A percentile compares a stretch with the other conserved stretches of the same genome.
These are phyloP conservation scores for Galerucella pusilla DNA, from an alignment of 2,888 invertebrate genomes.

Conservation along the genomic window DNA sequence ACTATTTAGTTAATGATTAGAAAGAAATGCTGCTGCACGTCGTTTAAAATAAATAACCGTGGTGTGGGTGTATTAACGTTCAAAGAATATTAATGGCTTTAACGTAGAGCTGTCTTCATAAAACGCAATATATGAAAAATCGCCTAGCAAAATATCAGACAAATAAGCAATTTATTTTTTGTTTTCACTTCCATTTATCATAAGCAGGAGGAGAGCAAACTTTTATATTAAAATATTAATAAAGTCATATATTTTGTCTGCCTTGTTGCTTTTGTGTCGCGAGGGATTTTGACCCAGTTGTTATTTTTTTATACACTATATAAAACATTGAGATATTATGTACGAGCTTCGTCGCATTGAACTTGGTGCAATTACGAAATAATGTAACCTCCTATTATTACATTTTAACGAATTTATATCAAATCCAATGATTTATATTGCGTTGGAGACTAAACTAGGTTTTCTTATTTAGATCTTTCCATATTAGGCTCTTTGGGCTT, in stretches of 20 bases:
- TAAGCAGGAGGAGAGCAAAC: slow-evolving; percentile 16
- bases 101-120: slow-evolving; percentile 36
- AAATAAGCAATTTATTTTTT: slow-evolving; percentile 44
- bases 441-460: too few species aligned
- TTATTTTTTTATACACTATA: neutral
- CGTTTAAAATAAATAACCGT: neutral
- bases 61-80: neutral
- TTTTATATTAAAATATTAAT: slow-evolving; percentile 47
- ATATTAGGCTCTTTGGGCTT: too few species aligned
- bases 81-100: slow-evolving; percentile 31
- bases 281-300: neutral
- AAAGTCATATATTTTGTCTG: slow-evolving; percentile 37
- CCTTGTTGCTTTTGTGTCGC: neutral
- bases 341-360: too few species aligned
- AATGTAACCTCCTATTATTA: too few species aligned
- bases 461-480: too few species aligned
- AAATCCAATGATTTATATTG: too few species aligned
- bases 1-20: too few species aligned
- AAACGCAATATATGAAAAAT: slow-evolving; percentile 43
- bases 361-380: too few species aligned
- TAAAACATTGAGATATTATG: too few species aligned
- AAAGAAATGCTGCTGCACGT: too few species aligned
- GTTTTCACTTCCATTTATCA: slow-evolving; percentile 42
- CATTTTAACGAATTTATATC: too few species aligned
- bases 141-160: slow-evolving; percentile 35